phyloP scores from a whole-genome alignment of 2,888 invertebrate species.

The Eumerus sabulonum region DNA sequence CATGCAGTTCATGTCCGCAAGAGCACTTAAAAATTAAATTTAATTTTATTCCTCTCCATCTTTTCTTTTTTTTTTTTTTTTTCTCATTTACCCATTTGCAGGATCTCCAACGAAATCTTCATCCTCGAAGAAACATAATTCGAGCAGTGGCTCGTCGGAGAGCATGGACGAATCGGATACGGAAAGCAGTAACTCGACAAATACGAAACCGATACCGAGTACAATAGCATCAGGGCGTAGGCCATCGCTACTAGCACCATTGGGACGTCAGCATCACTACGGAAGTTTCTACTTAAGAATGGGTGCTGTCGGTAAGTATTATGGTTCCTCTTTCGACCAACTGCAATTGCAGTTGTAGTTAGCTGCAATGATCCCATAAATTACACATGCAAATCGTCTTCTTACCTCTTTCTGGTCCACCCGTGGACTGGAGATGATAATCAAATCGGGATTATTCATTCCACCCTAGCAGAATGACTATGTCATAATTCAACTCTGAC shows the following conservation, averaged over 20 bases:
- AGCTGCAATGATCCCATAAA: constrained; percentile 15
- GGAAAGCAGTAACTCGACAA: constrained; percentile 77
- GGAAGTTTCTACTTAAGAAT: constrained; percentile 95
- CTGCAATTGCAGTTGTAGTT: not conserved
- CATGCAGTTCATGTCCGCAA: constrained; percentile 6
- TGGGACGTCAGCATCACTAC: constrained; percentile 87
- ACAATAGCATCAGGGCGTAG: constrained; percentile 79
- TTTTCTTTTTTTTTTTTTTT: no score
- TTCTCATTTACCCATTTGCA: constrained; percentile 36
- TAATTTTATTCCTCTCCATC: constrained; percentile 26
- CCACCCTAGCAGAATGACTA: constrained; percentile 8
- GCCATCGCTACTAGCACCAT: constrained; percentile 79
- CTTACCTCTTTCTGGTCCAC: no score
- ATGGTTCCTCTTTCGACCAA: no score
- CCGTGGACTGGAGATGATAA: constrained; percentile 26
- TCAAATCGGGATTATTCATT: constrained; percentile 51
- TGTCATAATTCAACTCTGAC: no score
- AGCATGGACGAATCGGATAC: constrained; percentile 82
- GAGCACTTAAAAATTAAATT: constrained; percentile 50
- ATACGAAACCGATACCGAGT: constrained; percentile 78
- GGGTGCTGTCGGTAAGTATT: constrained; percentile 90
- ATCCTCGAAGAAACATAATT: constrained; percentile 73
- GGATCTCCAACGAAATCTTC: constrained; percentile 76
- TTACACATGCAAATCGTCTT: constrained; percentile 43
- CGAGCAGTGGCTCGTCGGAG: constrained; percentile 80